Percentiles rank a stretch among this genome's conserved stretches.
Conservation (phyloP, 2,113 vertebrate species). For the Cryptoleucopteryx plumbea region DNA sequence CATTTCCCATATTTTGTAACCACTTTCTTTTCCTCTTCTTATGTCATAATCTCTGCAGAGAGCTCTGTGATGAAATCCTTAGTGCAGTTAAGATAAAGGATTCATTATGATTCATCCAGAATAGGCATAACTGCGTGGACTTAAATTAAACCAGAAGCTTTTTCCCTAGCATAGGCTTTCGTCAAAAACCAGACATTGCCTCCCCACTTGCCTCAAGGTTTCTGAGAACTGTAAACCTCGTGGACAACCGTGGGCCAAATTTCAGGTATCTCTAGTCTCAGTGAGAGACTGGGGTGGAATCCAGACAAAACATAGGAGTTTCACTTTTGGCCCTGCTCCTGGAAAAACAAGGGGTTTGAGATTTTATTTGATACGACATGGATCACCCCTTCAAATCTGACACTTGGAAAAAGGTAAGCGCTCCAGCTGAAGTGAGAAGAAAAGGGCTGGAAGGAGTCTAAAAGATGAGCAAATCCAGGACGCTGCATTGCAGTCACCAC, state of each 20-base stretch:
- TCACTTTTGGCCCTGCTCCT: background rate
- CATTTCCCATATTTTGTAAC: background rate
- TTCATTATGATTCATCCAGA: background rate
- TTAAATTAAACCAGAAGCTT: background rate
- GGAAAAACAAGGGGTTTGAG: background rate
- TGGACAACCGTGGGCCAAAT: background rate
- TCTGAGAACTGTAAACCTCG: background rate
- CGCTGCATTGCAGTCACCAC: background rate
- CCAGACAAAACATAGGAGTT: background rate
- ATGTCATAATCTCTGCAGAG: background rate
- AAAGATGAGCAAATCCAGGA: background rate
- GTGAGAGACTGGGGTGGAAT: background rate
- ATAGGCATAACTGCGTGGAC: background rate
- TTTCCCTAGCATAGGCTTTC: background rate
- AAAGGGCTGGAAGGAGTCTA: background rate
- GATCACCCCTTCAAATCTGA: background rate
- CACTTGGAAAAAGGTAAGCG: background rate
- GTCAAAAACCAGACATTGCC: background rate
- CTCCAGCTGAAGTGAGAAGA: background rate
- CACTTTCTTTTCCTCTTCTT: background rate
- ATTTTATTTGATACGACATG: background rate
- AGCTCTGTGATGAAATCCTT: background rate
- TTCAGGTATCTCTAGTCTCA: background rate
- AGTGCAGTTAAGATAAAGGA: background rate
- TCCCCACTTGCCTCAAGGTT: background rate